A percentile compares a stretch with the other conserved stretches of the same genome.
Evolutionary conservation across 2,113 vertebrate species (phyloP).

Genomic region (Lontra canadensis): DNA sequence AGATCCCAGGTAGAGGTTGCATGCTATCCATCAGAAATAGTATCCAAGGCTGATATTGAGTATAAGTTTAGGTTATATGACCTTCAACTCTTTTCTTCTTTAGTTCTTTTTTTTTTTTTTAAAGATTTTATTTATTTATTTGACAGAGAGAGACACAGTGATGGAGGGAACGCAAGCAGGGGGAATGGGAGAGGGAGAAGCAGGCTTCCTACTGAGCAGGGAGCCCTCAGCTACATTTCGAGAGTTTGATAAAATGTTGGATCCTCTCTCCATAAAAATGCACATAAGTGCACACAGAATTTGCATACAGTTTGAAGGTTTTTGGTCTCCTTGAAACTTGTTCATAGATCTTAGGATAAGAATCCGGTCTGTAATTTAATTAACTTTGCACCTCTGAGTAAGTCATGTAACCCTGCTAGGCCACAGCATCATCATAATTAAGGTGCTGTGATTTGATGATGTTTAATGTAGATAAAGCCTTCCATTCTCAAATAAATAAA

Average conservation of each 20-base stretch:
- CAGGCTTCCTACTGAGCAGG: no score
- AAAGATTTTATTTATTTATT: no score
- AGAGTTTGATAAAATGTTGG: neutral
- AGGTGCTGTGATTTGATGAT: neutral
- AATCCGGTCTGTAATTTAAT: neutral
- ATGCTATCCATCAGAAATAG: neutral
- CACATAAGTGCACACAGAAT: neutral
- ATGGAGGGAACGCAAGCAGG: no score
- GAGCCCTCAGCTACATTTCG: neutral
- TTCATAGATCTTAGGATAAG: neutral
- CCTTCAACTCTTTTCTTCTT: neutral
- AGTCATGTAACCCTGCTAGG: neutral
- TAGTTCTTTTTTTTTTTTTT: neutral
- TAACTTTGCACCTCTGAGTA: conserved; percentile 22
- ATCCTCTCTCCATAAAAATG: conserved; percentile 18
- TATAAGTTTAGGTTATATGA: neutral
- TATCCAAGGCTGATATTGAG: neutral
- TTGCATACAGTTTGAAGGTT: neutral
- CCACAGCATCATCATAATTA: neutral
- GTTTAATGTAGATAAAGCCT: neutral
- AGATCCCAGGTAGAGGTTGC: neutral
- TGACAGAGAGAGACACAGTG: no score
- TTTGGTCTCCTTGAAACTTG: neutral
- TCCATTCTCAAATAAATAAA: neutral
- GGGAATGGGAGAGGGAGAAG: no score